These are phyloP conservation scores for Plagodis dolabraria DNA, from an alignment of 2,888 invertebrate genomes.

Conservation along the genomic window DNA sequence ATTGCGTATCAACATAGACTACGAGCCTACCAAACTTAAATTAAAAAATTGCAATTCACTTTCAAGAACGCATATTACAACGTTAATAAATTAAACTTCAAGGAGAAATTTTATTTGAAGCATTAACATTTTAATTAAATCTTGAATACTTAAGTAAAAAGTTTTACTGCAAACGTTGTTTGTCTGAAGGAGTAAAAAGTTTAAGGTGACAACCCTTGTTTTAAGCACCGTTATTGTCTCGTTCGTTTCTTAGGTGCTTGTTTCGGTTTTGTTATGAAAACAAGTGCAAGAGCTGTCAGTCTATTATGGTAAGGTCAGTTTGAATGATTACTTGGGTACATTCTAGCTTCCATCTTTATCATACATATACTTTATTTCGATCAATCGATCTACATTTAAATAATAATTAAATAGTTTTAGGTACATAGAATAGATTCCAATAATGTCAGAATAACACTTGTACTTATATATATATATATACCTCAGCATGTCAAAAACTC, in stretches of 20 bases:
- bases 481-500: no score
- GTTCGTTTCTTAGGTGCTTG: constrained; percentile 39
- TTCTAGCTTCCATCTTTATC: neutral
- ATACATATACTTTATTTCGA: no score
- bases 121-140: neutral
- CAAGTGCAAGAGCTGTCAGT: constrained; percentile 41
- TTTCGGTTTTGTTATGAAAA: constrained; percentile 60
- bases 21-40: no score
- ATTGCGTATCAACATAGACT: no score
- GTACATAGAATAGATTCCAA: neutral
- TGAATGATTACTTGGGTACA: neutral
- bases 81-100: no score
- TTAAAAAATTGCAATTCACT: no score
- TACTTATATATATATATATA: no score
- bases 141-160: neutral
- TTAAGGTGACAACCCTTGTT: constrained; percentile 7
- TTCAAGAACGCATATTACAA: no score
- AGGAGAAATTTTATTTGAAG: no score
- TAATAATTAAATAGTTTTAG: neutral
- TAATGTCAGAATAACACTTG: no score
- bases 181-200: constrained; percentile 1
- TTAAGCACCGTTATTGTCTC: constrained; percentile 7
- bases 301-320: neutral
- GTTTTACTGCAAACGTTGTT: neutral
- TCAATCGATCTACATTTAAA: neutral